Conservation (phyloP, 1,140 invertebrate species). For the Drosophila tani region DNA sequence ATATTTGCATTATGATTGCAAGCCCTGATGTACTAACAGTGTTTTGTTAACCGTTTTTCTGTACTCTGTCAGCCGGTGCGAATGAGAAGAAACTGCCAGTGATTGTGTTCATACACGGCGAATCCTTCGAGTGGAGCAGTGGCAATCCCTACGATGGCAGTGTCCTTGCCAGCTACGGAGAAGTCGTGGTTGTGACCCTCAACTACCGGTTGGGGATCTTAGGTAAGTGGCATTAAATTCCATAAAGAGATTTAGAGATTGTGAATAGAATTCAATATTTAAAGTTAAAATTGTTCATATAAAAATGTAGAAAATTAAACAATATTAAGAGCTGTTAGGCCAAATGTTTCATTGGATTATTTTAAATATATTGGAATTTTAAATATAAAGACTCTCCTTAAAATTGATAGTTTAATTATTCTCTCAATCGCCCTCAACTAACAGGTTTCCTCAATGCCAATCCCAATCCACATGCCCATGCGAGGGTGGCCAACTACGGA, state of each 20-base stretch:
- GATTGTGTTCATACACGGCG: conserved; percentile 97
- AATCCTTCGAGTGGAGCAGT: conserved; percentile 97
- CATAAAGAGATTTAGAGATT: no score
- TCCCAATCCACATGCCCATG: conserved; percentile 91
- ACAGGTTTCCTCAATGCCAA: conserved; percentile 94
- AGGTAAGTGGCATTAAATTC: conserved; percentile 82
- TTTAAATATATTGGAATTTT: no score
- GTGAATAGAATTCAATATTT: no score
- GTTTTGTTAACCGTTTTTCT: conserved; percentile 20
- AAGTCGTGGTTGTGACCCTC: conserved; percentile 97
- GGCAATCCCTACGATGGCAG: conserved; percentile 98
- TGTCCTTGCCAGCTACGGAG: conserved; percentile 94
- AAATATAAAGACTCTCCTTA: no score
- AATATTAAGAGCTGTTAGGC: no score
- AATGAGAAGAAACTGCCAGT: conserved; percentile 91
- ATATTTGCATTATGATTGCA: conserved; percentile 33
- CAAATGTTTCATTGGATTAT: neutral
- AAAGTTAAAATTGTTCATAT: neutral
- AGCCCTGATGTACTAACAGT: conserved; percentile 14
- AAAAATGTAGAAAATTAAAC: neutral
- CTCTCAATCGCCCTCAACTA: no score
- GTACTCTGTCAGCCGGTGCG: conserved; percentile 84
- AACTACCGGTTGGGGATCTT: conserved; percentile 98
- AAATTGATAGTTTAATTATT: no score
- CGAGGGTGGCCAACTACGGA: conserved; percentile 95